Evolutionary conservation across 2,888 invertebrate genomes (phyloP), one percentile per base, ranked within the genome.

Genomic region (Cryptus armator): DNA sequence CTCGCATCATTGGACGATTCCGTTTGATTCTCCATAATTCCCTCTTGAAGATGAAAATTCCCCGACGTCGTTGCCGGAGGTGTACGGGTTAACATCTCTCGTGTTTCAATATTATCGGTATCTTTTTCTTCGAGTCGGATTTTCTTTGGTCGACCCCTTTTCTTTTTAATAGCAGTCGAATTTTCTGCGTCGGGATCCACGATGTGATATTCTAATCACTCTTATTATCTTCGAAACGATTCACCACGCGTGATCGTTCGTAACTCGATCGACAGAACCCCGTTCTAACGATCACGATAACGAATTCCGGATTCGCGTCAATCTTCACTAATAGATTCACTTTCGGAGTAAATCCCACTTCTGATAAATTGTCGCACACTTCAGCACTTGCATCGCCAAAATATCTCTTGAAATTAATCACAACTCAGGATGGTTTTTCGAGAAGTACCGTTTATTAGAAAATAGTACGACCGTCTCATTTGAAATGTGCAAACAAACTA

Each of bases 281-380:
- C 3, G 29, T 29, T 14, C 29, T 29, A 24, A 29, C 66, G 48
- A 76, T 44, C 51, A n/a, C 44, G 48, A 46, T 24, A 29, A 75
- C 48, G 46, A 75, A 75, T 75, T 64, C 64, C 75, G 24, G 64
- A 75, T 64, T 64, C 46, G 64, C 44, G 44, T 62, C 62, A 74
- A 59, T 59, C 29, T 29, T 19, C 14, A 12, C 12, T 29, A 59
- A 59, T 46, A 44, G 19, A 64, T 64, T 48, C 24, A 59, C 59
- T 70, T 29, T 78, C 37, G 66, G 44, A 78, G 44, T 78, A 68
- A 59, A 78, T 68, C 59, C 78, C 68, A 78, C 59, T 78, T 78
- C 78, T 78, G 68, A 68, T 68, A 70, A 77, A 75, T 75, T 43
- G 70, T 71, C 53, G 70, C 37, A 71, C 70, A 53, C 53, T 53